Conservation (phyloP, 2,797 vertebrate genomes). For the Enteromius mattozi region DNA sequence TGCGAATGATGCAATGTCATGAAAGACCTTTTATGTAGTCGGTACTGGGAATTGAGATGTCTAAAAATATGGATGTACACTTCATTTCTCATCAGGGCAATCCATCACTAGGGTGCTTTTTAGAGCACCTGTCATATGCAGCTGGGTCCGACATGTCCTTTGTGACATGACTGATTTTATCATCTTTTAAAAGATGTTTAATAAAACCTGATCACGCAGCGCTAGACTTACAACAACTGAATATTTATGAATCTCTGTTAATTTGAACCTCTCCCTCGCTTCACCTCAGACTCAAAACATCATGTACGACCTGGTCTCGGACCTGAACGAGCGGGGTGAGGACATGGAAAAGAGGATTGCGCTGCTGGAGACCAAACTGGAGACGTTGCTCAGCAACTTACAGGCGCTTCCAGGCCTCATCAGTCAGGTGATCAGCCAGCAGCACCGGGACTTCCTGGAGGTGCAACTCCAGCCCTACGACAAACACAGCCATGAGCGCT, state of each 20-base stretch:
- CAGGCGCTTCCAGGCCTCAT: slow-evolving; percentile 97
- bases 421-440: slow-evolving; percentile 96
- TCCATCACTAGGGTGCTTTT: slow-evolving; percentile 22
- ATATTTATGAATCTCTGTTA: slow-evolving; percentile 8
- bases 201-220: background rate
- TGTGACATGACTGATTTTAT: slow-evolving; percentile 8
- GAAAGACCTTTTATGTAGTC: slow-evolving; percentile 5
- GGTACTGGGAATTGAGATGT: background rate
- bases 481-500: slow-evolving; percentile 90
- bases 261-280: slow-evolving; percentile 55
- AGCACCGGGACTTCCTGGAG: slow-evolving; percentile 95
- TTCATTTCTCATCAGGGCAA: slow-evolving; percentile 14
- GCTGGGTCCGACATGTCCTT: background rate
- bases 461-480: slow-evolving; percentile 93
- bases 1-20: slow-evolving; percentile 7
- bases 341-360: slow-evolving; percentile 99
- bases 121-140: background rate
- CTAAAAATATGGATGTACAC: background rate
- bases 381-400: slow-evolving; percentile 94
- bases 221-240: no score
- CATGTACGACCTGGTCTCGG: slow-evolving; percentile 99
- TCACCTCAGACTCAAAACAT: slow-evolving; percentile 93
- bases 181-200: background rate
- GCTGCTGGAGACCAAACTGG: slow-evolving; percentile 94
- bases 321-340: slow-evolving; percentile 97